Conservation (phyloP, 2,888 invertebrate genomes). For the Hermodice carunculata region DNA sequence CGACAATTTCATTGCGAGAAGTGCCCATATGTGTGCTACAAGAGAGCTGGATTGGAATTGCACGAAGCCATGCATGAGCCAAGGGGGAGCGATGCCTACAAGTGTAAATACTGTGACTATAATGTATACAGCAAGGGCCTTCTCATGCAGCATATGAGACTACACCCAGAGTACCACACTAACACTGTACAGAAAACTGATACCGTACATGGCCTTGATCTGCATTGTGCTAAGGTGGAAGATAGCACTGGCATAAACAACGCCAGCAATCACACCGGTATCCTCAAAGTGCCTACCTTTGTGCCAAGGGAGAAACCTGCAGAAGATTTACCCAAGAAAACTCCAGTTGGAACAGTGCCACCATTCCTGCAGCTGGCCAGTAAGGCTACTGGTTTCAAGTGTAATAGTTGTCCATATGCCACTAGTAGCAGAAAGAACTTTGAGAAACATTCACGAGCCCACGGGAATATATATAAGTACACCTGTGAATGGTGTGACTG, state of each 20-base stretch:
- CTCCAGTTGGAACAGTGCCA: not conserved
- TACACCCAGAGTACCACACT: slow-evolving; percentile 49
- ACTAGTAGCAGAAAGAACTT: slow-evolving; percentile 10
- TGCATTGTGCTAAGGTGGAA: too few relatives aligned
- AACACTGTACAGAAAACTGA: too few relatives aligned
- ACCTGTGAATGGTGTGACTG: slow-evolving; percentile 63
- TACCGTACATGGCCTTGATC: too few relatives aligned
- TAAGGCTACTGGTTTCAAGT: slow-evolving; percentile 5
- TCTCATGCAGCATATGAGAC: slow-evolving; percentile 56
- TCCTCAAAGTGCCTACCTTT: too few relatives aligned
- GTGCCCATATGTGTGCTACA: slow-evolving; percentile 53
- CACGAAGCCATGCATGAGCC: slow-evolving; percentile 56
- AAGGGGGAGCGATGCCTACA: not conserved
- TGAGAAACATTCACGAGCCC: slow-evolving; percentile 19
- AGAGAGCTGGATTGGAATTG: slow-evolving; percentile 43
- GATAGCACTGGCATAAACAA: too few relatives aligned
- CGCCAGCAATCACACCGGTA: too few relatives aligned
- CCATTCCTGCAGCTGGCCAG: not conserved
- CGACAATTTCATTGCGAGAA: slow-evolving; percentile 56
- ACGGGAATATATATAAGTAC: slow-evolving; percentile 39
- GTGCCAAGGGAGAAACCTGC: too few relatives aligned
- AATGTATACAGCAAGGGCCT: slow-evolving; percentile 51
- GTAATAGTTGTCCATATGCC: slow-evolving; percentile 10
- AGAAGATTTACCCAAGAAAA: too few relatives aligned
- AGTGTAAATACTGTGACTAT: slow-evolving; percentile 57